Evolutionary conservation across 1,140 invertebrate genomes (phyloP).

Genomic region (Brachionus angularis): DNA sequence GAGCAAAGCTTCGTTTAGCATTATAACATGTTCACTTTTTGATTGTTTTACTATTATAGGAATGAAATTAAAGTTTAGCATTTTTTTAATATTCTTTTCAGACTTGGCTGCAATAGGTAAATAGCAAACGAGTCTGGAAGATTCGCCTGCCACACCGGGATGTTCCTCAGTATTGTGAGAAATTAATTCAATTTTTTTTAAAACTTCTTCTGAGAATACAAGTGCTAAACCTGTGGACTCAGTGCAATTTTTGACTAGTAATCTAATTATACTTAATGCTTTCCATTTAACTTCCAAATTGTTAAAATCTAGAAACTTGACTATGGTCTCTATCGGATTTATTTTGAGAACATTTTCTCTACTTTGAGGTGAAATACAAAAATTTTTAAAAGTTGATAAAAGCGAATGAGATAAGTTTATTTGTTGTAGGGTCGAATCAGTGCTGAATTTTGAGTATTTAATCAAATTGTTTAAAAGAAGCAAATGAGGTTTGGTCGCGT

Average conservation of each 20-base stretch:
- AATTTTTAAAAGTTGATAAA: constrained; percentile 16
- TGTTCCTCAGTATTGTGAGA: constrained; percentile 29
- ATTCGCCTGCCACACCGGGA: constrained; percentile 13
- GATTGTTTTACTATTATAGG: background rate
- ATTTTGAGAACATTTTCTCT: too few species aligned
- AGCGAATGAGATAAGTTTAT: constrained; percentile 22
- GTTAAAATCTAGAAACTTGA: constrained; percentile 10
- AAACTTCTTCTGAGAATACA: constrained; percentile 1
- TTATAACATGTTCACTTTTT: constrained; percentile 35
- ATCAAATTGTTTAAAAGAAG: background rate
- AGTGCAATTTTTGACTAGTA: constrained; percentile 20
- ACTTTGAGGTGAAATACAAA: constrained; percentile 7
- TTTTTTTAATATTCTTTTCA: constrained; percentile 1
- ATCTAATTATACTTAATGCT: constrained; percentile 23
- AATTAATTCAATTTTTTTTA: constrained; percentile 22
- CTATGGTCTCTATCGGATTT: background rate
- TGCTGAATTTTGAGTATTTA: background rate
- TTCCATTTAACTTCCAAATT: constrained; percentile 38
- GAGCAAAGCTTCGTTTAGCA: constrained; percentile 33
- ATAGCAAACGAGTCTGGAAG: constrained; percentile 22
- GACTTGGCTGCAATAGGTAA: constrained; percentile 30
- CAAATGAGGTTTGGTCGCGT: constrained; percentile 27
- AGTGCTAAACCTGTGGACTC: background rate
- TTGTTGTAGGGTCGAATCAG: constrained; percentile 7
- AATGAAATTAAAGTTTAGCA: constrained; percentile 30